Conservation (phyloP, 1,140 invertebrate species). For the Achatina immaculata region DNA sequence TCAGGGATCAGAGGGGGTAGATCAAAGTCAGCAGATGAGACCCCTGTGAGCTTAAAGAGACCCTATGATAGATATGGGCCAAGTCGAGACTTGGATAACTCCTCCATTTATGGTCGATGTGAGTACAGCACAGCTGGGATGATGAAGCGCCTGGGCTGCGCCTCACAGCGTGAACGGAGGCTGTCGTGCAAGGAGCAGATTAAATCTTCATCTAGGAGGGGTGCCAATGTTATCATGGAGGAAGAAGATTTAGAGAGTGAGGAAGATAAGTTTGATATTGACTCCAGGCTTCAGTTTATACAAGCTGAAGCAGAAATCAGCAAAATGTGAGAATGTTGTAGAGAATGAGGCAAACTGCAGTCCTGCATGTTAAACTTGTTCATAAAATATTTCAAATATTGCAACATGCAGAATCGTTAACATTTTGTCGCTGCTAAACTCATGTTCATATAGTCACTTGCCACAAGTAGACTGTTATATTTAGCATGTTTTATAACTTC, state of each 20-base stretch:
- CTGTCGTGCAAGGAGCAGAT: no score
- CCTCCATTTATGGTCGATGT: not conserved
- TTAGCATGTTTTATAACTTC: not conserved
- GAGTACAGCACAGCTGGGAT: no score
- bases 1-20: not conserved
- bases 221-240: slow-evolving; percentile 8
- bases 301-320: slow-evolving; percentile 16
- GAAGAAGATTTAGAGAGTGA: slow-evolving; percentile 8
- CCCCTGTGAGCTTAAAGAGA: not conserved
- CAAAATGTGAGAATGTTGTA: slow-evolving; percentile 18
- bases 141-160: no score
- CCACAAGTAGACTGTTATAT: not conserved
- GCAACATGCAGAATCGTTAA: not conserved
- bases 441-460: not conserved
- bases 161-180: no score
- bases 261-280: not conserved
- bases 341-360: not conserved
- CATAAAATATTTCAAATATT: not conserved
- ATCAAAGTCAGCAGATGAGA: slow-evolving; percentile 13
- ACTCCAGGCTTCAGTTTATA: slow-evolving; percentile 7
- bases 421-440: not conserved
- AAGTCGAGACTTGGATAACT: not conserved
- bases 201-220: no score
- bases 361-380: not conserved
- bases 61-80: slow-evolving; percentile 2